Evolutionary conservation across 2,888 invertebrate species (phyloP).

Genomic region (Heliconius ismenius): DNA sequence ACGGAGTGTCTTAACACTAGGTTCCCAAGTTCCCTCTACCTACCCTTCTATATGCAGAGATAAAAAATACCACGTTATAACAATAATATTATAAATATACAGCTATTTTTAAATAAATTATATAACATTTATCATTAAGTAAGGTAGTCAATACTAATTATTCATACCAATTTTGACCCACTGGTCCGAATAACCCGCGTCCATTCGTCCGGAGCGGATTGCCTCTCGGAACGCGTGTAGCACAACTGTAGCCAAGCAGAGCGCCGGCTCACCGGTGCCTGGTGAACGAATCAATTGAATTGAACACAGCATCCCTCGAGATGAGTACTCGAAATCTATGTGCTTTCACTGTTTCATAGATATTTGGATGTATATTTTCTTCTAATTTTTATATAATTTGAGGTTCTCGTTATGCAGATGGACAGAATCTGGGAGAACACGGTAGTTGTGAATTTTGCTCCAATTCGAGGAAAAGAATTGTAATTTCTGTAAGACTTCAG

Average conservation of each 20-base stretch:
- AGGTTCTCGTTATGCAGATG: too few relatives aligned
- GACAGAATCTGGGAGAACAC: too few relatives aligned
- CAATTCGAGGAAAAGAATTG: too few relatives aligned
- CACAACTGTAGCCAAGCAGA: slow-evolving; percentile 78
- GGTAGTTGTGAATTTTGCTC: too few relatives aligned
- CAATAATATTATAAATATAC: not conserved
- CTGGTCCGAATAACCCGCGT: slow-evolving; percentile 80
- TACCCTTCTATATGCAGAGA: too few relatives aligned
- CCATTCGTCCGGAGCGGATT: slow-evolving; percentile 84
- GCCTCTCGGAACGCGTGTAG: slow-evolving; percentile 87
- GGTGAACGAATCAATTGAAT: slow-evolving; percentile 11
- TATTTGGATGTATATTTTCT: not conserved
- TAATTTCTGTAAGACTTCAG: too few relatives aligned
- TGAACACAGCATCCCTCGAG: slow-evolving; percentile 2
- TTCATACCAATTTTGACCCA: slow-evolving; percentile 83
- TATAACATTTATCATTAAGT: not conserved
- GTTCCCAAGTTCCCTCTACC: too few relatives aligned
- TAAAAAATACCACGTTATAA: too few relatives aligned
- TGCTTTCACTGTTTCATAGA: not conserved
- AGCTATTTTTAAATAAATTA: not conserved
- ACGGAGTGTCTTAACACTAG: too few relatives aligned
- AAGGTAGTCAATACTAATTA: not conserved
- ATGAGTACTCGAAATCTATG: not conserved
- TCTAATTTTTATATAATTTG: not conserved
- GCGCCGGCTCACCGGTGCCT: slow-evolving; percentile 85